A percentile compares a stretch with the other conserved stretches of the same genome.
Conservation (phyloP, 2,888 invertebrate genomes). For the Eustalomyia histrio region DNA sequence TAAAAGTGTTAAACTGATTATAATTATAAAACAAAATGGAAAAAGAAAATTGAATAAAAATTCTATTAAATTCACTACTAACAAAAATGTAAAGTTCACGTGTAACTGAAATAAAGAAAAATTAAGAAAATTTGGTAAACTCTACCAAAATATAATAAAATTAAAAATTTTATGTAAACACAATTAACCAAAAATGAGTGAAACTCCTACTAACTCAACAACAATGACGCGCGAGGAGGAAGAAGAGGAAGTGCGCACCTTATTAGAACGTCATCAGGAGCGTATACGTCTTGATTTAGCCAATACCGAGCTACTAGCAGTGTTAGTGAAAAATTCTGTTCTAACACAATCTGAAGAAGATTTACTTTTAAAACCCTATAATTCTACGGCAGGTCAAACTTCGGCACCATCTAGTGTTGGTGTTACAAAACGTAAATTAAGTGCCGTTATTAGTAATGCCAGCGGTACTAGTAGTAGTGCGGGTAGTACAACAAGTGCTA, state of each 20-base stretch:
- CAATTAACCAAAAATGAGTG: slow-evolving; percentile 47
- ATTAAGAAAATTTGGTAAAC: neutral
- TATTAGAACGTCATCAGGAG: slow-evolving; percentile 83
- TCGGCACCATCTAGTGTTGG: slow-evolving; percentile 72
- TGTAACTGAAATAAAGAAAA: neutral
- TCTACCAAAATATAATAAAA: too few species aligned
- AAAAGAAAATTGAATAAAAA: neutral
- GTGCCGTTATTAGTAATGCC: slow-evolving; percentile 73
- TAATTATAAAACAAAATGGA: slow-evolving; percentile 14
- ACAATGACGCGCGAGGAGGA: slow-evolving; percentile 78
- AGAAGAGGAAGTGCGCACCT: slow-evolving; percentile 81
- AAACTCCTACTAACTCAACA: slow-evolving; percentile 51
- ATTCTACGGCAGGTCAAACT: slow-evolving; percentile 57
- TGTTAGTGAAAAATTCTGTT: slow-evolving; percentile 84
- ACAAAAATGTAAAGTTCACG: neutral
- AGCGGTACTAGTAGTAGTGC: slow-evolving; percentile 67
- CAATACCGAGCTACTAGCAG: slow-evolving; percentile 83
- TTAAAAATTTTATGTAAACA: neutral
- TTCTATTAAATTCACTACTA: slow-evolving; percentile 11
- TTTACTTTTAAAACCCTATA: slow-evolving; percentile 75
- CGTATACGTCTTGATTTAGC: slow-evolving; percentile 83
- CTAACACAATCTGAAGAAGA: slow-evolving; percentile 83
- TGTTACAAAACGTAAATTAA: slow-evolving; percentile 74
- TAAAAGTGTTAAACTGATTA: neutral
- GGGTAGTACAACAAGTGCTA: slow-evolving; percentile 63